A percentile compares a stretch with the other conserved stretches of the same genome.
Evolutionary conservation across 2,888 invertebrate genomes (phyloP).

Genomic region (Steromphala cineraria): DNA sequence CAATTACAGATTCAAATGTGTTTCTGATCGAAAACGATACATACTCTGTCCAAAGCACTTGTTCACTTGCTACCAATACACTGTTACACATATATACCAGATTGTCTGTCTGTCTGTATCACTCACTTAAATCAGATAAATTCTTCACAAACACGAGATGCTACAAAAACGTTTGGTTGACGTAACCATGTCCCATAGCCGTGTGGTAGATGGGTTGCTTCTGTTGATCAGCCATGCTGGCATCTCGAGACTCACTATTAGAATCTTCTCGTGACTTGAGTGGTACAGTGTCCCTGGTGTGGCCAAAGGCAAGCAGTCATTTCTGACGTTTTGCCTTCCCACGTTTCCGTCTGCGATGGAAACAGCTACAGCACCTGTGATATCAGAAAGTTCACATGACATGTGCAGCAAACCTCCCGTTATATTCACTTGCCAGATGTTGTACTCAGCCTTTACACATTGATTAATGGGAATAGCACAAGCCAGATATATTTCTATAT

Average conservation of each 20-base stretch:
- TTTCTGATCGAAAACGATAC: not conserved
- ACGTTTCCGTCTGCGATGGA: constrained; percentile 57
- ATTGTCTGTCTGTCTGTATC: not conserved
- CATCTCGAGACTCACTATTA: constrained; percentile 18
- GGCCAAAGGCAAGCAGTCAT: constrained; percentile 66
- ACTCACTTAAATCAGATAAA: not conserved
- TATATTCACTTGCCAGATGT: not conserved
- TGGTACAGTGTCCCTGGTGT: constrained; percentile 58
- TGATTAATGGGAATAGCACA: not conserved
- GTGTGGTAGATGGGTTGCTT: constrained; percentile 6
- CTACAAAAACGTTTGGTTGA: constrained; percentile 45
- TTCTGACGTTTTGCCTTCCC: constrained; percentile 66
- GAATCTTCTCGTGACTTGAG: constrained; percentile 36
- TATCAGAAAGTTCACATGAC: constrained; percentile 33
- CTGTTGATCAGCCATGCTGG: constrained; percentile 21
- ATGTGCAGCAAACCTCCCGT: not conserved
- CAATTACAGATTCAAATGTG: no score
- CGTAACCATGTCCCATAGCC: constrained; percentile 29
- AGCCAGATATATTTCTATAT: not conserved
- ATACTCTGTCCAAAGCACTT: constrained; percentile 8
- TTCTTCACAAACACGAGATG: not conserved
- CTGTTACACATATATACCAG: not conserved
- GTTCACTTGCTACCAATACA: not conserved
- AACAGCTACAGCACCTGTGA: constrained; percentile 68
- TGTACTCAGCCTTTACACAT: no score